These are phyloP conservation scores for Agrochola lychnidis DNA, from an alignment of 2,888 invertebrate species.

Conservation along the genomic window DNA sequence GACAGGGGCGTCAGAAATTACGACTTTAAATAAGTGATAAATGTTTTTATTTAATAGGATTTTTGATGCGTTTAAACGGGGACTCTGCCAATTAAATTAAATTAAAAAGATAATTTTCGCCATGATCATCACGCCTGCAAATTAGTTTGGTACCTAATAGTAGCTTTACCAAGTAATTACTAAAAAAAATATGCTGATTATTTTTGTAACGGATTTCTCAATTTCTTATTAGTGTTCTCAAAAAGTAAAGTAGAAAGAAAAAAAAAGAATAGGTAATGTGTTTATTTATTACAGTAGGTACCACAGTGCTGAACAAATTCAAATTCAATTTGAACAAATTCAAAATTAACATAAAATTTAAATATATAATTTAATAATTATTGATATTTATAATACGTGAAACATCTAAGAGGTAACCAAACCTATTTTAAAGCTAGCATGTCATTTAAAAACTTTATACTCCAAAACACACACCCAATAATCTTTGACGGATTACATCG, in stretches of 20 bases:
- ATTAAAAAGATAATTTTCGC: constrained; percentile 29
- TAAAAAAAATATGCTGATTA: background rate
- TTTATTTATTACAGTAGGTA: background rate
- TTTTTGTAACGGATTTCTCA: background rate
- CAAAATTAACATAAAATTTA: background rate
- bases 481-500: constrained; percentile 34
- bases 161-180: background rate
- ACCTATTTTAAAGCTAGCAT: background rate
- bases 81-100: constrained; percentile 17
- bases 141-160: constrained; percentile 9
- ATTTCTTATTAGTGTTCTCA: too few relatives aligned
- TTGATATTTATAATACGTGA: background rate
- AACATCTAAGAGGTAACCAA: background rate
- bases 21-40: constrained; percentile 36
- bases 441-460: constrained; percentile 3
- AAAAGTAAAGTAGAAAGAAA: background rate
- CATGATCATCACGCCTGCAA: constrained; percentile 29
- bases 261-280: background rate
- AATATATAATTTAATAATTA: background rate
- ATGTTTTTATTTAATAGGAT: constrained; percentile 31
- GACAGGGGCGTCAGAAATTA: constrained; percentile 42
- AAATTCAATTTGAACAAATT: background rate
- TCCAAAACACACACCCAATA: constrained; percentile 17
- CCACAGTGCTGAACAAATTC: too few relatives aligned
- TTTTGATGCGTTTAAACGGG: constrained; percentile 24